Evolutionary conservation across 2,888 invertebrate species (phyloP).

Genomic region (Torymus aiolomorphi): DNA sequence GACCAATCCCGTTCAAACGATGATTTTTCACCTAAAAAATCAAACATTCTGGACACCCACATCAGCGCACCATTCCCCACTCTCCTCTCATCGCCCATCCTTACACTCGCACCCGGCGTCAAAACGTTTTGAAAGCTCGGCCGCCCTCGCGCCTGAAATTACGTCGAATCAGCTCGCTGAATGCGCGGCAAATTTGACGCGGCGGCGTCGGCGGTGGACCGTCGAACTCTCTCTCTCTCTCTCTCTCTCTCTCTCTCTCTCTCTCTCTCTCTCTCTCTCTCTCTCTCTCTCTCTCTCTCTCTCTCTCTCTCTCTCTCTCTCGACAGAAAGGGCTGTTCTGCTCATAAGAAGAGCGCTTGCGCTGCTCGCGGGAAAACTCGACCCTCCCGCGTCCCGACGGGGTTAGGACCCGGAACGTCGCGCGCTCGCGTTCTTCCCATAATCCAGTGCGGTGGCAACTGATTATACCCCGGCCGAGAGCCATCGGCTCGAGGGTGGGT

Average conservation of each 20-base stretch:
- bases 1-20: too few relatives aligned
- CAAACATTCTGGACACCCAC: neutral
- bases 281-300: too few relatives aligned
- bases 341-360: slow-evolving; percentile 23
- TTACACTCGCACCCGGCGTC: neutral
- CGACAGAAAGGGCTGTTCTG: slow-evolving; percentile 56
- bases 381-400: slow-evolving; percentile 52
- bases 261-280: too few relatives aligned
- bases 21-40: too few relatives aligned
- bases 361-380: slow-evolving; percentile 39
- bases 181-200: slow-evolving; percentile 57
- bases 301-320: slow-evolving; percentile 32
- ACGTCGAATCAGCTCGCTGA: slow-evolving; percentile 39
- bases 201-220: slow-evolving; percentile 56
- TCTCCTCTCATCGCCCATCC: neutral
- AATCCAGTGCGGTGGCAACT: slow-evolving; percentile 76
- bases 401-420: slow-evolving; percentile 22
- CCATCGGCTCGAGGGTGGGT: too few relatives aligned
- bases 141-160: slow-evolving; percentile 29
- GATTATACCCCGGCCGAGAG: slow-evolving; percentile 71
- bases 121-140: slow-evolving; percentile 31
- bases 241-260: too few relatives aligned
- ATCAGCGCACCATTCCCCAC: neutral
- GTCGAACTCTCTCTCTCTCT: slow-evolving; percentile 59
- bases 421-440: slow-evolving; percentile 65